These are phyloP conservation scores for Dryobates pubescens DNA, from an alignment of 2,797 vertebrate species.

Conservation along the genomic window DNA sequence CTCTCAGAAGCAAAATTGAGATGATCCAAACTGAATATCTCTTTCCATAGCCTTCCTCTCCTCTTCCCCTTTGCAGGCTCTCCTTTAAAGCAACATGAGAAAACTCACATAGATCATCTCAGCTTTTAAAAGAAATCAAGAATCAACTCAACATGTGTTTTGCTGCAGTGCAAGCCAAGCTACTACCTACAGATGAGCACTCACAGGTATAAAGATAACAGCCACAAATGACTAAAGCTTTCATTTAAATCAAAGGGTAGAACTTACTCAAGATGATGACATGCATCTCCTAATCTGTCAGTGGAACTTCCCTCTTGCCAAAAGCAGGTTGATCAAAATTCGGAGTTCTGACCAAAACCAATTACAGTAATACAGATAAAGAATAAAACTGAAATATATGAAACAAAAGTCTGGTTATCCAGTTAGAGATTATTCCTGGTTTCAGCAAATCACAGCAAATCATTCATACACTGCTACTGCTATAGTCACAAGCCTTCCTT, in stretches of 20 bases:
- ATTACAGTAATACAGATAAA: neutral
- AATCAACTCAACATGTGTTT: neutral
- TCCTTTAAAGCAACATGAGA: neutral
- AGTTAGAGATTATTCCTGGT: neutral
- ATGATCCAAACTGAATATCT: neutral
- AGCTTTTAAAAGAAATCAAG: neutral
- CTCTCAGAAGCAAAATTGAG: neutral
- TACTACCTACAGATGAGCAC: neutral
- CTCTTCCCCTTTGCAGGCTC: neutral
- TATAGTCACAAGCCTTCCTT: neutral
- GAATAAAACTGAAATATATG: neutral
- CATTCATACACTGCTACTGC: neutral
- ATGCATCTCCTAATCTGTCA: neutral
- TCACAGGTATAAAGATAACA: neutral
- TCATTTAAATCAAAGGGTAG: neutral
- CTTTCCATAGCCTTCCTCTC: neutral
- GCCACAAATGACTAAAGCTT: neutral
- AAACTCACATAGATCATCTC: neutral
- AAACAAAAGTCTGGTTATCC: neutral
- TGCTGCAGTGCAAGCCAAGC: neutral
- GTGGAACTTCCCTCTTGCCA: neutral
- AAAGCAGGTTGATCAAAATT: neutral
- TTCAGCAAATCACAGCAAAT: neutral
- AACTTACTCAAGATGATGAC: constrained; percentile 2
- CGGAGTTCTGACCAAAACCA: neutral